A percentile compares a stretch with the other conserved stretches of the same genome.
Conservation (phyloP, 1,140 invertebrate species). For the Trachymyrmex septentrionalis region DNA sequence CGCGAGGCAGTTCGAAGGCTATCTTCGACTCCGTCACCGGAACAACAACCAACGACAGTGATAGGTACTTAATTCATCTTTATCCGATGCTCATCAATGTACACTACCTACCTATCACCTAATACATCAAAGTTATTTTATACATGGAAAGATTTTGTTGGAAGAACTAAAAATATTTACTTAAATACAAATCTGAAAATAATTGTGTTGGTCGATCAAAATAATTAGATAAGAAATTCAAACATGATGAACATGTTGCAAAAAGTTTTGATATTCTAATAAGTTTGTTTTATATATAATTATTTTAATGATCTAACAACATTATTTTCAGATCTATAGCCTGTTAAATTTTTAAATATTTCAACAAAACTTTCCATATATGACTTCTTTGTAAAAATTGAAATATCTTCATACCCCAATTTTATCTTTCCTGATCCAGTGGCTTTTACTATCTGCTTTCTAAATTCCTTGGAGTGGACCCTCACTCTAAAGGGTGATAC, state of each 20-base stretch:
- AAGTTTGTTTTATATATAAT: no score
- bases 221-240: no score
- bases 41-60: constrained; percentile 83
- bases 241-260: no score
- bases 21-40: constrained; percentile 86
- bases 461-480: no score
- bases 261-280: no score
- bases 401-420: constrained; percentile 5
- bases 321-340: no score
- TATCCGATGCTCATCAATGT: not conserved
- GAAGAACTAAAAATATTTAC: not conserved
- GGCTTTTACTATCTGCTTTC: not conserved
- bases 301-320: no score
- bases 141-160: not conserved
- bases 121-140: constrained; percentile 13
- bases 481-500: no score
- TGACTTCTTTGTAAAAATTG: not conserved
- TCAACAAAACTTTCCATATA: not conserved
- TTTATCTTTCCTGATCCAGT: constrained; percentile 1
- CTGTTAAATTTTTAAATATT: no score
- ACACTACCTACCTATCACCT: not conserved
- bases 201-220: not conserved
- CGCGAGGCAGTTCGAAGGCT: constrained; percentile 89
- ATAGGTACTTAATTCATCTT: constrained; percentile 81
- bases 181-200: not conserved